Evolutionary conservation across 1,140 invertebrate genomes (phyloP).

Genomic region (Limonius californicus): DNA sequence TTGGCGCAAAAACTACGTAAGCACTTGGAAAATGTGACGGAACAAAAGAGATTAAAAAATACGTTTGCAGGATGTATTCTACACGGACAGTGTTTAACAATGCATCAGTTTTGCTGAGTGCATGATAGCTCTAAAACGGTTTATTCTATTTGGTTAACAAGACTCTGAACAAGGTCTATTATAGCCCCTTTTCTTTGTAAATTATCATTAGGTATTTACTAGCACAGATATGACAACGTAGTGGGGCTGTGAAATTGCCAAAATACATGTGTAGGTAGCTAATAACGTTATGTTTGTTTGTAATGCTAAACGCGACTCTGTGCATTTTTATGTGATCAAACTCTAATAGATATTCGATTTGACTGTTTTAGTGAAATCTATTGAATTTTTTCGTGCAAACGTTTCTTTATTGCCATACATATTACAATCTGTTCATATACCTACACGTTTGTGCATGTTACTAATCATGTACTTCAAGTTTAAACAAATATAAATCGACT

Average conservation of each 20-base stretch:
- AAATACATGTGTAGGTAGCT: slow-evolving; percentile 9
- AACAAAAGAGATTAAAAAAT: too few relatives aligned
- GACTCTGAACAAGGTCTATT: slow-evolving; percentile 13
- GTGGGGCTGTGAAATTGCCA: slow-evolving; percentile 1
- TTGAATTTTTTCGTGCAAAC: too few relatives aligned
- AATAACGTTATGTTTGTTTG: background rate
- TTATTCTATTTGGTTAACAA: slow-evolving; percentile 18
- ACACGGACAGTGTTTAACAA: background rate
- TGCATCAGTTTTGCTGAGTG: slow-evolving; percentile 12
- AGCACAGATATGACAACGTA: background rate
- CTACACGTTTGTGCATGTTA: too few relatives aligned
- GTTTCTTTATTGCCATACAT: too few relatives aligned
- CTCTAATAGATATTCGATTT: too few relatives aligned
- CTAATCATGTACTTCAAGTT: background rate
- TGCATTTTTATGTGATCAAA: too few relatives aligned
- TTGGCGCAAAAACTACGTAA: background rate
- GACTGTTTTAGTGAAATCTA: background rate
- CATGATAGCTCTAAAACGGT: slow-evolving; percentile 17
- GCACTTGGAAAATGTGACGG: too few relatives aligned
- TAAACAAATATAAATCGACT: too few relatives aligned
- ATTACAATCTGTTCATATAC: too few relatives aligned
- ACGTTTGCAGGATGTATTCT: background rate
- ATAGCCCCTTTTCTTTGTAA: slow-evolving; percentile 9
- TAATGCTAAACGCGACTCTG: background rate
- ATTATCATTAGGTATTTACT: slow-evolving; percentile 10